Base-by-base conservation (phyloP, 53 echinoderm and acorn worm genomes). In the Zoroaster sp. region DNA sequence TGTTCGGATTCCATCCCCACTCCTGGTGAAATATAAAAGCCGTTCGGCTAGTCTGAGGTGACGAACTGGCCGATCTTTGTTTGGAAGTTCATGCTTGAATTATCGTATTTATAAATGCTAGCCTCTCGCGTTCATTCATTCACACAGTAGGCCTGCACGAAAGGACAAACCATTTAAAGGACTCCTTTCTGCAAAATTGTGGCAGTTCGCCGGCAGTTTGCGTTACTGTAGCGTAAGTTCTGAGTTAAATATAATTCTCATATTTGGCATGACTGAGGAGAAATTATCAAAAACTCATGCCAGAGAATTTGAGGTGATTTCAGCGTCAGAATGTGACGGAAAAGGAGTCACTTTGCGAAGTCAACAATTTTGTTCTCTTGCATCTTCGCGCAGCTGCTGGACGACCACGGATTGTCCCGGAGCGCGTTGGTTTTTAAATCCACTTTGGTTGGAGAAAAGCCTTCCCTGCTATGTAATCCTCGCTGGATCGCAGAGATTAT, bases 21-120 rank as follows among this genome's bases (percentile, higher is more conserved):
- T 66, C 39, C 47, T 69, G 46, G 86, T 77, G 68, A 86, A 43
- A 86, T 83, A 25, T 67, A 30, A 23, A 47, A 59, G 91, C n/a
- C 35, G 49, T 75, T 86, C 45, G 74, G 18, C 38, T 4, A 43
- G 32, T 77, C 68, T 91, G 41, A 75, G 34, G 25, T 9, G 83
- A 49, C 66, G 67, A 91, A 68, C 66, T 36, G 45, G 35, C 35
- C 11, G 66, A 66, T 69, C 86, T 83, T 85, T 91, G 91, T 65
- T 43, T 74, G 74, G 86, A 75, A 75, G 83, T 91, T 86, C 85
- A 91, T 77, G 91, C 90, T 76, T 77, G 75, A 67, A 77, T 83
- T 83, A 55, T 89, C 80, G 67, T 52, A 80, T 89, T 89, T 89
- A 87, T 87, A 41, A 63, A 55, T 77, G 68, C 55, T 68, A 69